Evolutionary conservation across 2,113 vertebrate species (phyloP), one percentile per base, ranked within the genome.

Genomic region (Rhinopithecus roxellana): DNA sequence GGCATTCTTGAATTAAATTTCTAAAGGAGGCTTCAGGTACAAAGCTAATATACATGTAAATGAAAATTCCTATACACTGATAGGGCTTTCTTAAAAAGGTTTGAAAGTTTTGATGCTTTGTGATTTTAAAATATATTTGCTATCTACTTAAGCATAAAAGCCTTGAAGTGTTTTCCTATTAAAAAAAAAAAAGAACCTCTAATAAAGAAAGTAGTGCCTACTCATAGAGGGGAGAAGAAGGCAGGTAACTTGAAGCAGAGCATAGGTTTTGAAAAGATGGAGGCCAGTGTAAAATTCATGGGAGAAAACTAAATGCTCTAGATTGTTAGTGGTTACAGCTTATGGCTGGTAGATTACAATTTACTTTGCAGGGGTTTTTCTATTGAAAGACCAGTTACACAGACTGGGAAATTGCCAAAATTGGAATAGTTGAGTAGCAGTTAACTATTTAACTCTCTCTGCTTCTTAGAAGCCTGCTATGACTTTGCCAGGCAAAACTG

Each of bases 31-130:
- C 67, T 27, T 35, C 69, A 95, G 32, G 50, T 85, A 38, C 45
- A 86, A 93, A 88, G 61, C n/a, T 79, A 90, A 67, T 52, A 22
- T 48, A 75, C 25, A 3, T 61, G 22, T 25, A 89, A 78, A 40
- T 88, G 61, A 95, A 50, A 93, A 61, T 75, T 59, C 32, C 20
- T 75, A 80, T 12, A 61, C 18, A 70, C 55, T 90, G 45, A 22
- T 72, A 6, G 93, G 25, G 30, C 79, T 93, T 79, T 93, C 40
- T 75, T 83, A 67, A 72, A 97, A 89, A 40, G 25, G 20, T 87
- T 86, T 93, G 32, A 72, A 94, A 83, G 13, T 18, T 90, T 78
- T 92, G 27, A 70, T 94, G 90, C 59, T 93, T 95, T 93, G 32
- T 93, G 50, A 75, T 93, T 94, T 93, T 55, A 72, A 88, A 93